A percentile compares a stretch with the other conserved stretches of the same genome.
phyloP scores from a whole-genome alignment of 2,888 invertebrate genomes.

The Drosophila cracens region DNA sequence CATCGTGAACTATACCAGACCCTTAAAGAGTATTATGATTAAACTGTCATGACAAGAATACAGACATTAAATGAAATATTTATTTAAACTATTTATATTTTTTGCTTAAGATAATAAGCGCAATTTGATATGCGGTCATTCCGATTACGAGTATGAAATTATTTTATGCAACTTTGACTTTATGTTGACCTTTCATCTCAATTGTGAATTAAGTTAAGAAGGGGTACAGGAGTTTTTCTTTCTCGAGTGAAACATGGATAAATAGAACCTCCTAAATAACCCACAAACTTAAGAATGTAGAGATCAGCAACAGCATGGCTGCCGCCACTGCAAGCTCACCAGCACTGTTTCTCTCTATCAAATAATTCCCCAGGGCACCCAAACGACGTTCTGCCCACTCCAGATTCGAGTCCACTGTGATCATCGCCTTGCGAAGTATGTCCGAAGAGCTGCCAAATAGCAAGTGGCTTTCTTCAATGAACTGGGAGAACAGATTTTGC shows the following conservation, averaged over 20 bases:
- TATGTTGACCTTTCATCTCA: not conserved
- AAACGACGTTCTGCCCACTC: slow-evolving; percentile 75
- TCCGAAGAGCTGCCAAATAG: slow-evolving; percentile 60
- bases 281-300: slow-evolving; percentile 4
- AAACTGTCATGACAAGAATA: not conserved
- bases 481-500: slow-evolving; percentile 51
- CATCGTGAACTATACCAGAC: not conserved
- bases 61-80: not conserved
- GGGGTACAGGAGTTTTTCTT: not conserved
- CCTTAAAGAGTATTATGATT: not conserved
- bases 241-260: not conserved
- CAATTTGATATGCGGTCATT: not conserved
- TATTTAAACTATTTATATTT: not conserved
- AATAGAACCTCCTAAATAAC: not conserved
- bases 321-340: slow-evolving; percentile 12
- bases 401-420: slow-evolving; percentile 71
- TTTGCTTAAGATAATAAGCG: not conserved
- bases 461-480: slow-evolving; percentile 45
- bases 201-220: not conserved
- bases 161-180: not conserved
- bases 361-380: slow-evolving; percentile 51
- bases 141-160: not conserved
- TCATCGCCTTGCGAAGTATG: slow-evolving; percentile 60
- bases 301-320: not conserved
- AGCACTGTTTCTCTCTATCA: slow-evolving; percentile 54